Evolutionary conservation across 2,888 invertebrate genomes (phyloP).

Genomic region (Ectobius pallidus): DNA sequence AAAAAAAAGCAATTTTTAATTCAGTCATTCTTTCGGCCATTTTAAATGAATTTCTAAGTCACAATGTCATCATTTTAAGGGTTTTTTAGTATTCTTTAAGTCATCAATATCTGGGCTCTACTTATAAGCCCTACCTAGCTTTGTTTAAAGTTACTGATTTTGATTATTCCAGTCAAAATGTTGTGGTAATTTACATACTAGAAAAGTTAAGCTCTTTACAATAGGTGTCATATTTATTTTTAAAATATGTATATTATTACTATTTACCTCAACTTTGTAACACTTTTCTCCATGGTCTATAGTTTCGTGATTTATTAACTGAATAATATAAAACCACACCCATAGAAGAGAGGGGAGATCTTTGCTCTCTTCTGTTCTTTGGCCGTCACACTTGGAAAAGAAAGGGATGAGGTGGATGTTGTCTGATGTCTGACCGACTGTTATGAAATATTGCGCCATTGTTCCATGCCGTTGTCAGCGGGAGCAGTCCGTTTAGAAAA

Average conservation of each 20-base stretch:
- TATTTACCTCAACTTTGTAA: constrained; percentile 10
- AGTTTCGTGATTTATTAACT: constrained; percentile 22
- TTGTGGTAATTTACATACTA: no score
- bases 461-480: background rate
- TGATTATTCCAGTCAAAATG: no score
- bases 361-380: background rate
- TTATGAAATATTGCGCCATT: constrained; percentile 14
- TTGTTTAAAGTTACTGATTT: no score
- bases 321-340: constrained; percentile 15
- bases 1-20: no score
- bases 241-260: constrained; percentile 5
- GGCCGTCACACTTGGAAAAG: background rate
- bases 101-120: no score
- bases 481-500: background rate
- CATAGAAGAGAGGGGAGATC: background rate
- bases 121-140: no score
- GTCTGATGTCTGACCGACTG: constrained; percentile 1
- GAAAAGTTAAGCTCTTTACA: no score
- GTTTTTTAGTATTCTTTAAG: no score
- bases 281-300: constrained; percentile 4
- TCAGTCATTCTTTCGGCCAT: no score
- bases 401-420: background rate
- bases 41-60: no score
- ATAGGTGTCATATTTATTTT: no score
- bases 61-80: no score